Evolutionary conservation across 2,113 vertebrate genomes (phyloP).

Genomic region (Xiphophorus hellerii): DNA sequence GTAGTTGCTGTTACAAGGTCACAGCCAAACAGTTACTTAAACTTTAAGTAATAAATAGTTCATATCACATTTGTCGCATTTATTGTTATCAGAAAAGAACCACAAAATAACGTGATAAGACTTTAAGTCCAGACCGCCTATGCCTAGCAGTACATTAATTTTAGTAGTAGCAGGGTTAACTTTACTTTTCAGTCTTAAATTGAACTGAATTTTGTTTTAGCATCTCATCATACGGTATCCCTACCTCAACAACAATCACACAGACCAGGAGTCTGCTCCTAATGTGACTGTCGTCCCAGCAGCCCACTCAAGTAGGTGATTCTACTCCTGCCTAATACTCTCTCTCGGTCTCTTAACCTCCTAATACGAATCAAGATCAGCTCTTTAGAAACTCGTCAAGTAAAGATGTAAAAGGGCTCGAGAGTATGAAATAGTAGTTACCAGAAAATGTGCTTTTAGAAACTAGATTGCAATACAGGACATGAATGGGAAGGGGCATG

Average conservation of each 20-base stretch:
- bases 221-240: conserved; percentile 25
- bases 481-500: conserved; percentile 18
- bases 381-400: conserved; percentile 61
- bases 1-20: no score
- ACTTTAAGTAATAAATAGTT: no score
- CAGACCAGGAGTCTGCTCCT: conserved; percentile 19
- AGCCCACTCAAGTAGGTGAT: neutral
- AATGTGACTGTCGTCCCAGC: conserved; percentile 23
- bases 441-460: conserved; percentile 61
- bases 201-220: conserved; percentile 32
- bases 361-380: conserved; percentile 71
- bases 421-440: conserved; percentile 76
- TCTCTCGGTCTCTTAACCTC: conserved; percentile 28
- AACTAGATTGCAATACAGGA: conserved; percentile 26
- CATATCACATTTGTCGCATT: no score
- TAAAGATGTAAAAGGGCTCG: conserved; percentile 63
- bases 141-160: neutral
- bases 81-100: no score
- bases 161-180: neutral
- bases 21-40: no score
- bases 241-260: conserved; percentile 38
- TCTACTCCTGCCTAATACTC: conserved; percentile 14
- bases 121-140: no score
- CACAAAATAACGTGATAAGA: no score
- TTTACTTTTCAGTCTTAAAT: neutral